Conservation (phyloP, 1,140 invertebrate species). For the Aphaenogaster rudis region DNA sequence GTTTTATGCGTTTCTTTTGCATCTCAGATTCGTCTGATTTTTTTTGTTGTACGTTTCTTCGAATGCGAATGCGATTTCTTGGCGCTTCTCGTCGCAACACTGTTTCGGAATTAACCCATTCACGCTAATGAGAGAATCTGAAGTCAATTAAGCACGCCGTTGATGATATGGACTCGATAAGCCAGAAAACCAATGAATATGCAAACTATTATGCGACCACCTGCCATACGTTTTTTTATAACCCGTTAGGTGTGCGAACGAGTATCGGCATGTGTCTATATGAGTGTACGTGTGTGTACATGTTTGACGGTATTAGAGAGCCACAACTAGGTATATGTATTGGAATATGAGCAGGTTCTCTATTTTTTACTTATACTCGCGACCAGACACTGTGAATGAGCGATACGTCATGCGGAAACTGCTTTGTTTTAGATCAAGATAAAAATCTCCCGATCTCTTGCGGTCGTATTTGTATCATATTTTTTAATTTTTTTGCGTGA, state of each 20-base stretch:
- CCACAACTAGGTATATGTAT: neutral
- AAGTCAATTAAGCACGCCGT: constrained; percentile 81
- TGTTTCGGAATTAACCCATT: constrained; percentile 80
- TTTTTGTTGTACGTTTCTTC: neutral
- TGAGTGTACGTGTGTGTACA: neutral
- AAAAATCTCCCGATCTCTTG: neutral
- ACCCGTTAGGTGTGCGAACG: constrained; percentile 26
- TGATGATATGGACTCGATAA: constrained; percentile 81
- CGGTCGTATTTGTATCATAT: neutral
- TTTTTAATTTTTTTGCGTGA: constrained; percentile 1
- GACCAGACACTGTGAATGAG: constrained; percentile 10
- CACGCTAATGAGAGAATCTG: constrained; percentile 82
- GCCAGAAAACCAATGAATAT: constrained; percentile 80
- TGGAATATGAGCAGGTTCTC: constrained; percentile 21
- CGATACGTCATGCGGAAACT: constrained; percentile 25
- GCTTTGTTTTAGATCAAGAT: constrained; percentile 6
- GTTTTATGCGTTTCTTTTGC: neutral
- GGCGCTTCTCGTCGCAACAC: constrained; percentile 51
- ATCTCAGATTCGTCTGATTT: constrained; percentile 37
- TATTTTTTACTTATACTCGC: constrained; percentile 40
- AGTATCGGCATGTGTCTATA: constrained; percentile 41
- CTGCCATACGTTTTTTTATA: constrained; percentile 71
- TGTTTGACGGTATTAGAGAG: constrained; percentile 18
- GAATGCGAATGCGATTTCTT: constrained; percentile 23
- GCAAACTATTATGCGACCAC: constrained; percentile 78